phyloP scores from a whole-genome alignment of 2,888 invertebrate genomes.

The Rosalia funebris region DNA sequence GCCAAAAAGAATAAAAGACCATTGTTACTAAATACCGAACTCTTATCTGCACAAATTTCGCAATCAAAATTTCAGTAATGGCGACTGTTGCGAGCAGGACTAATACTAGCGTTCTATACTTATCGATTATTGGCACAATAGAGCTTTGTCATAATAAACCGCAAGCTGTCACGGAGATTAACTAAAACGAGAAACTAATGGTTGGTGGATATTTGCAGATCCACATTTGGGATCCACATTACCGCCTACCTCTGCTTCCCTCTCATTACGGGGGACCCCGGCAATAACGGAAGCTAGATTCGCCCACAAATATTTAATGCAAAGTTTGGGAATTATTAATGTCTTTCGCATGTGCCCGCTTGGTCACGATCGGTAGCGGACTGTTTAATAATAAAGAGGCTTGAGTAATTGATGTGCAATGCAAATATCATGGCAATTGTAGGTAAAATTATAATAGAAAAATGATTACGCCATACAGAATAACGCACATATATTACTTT shows the following conservation, averaged over 20 bases:
- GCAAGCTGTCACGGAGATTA: constrained; percentile 16
- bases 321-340: background rate
- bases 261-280: background rate
- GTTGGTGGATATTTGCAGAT: constrained; percentile 16
- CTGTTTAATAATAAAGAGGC: too few species aligned
- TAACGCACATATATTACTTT: too few species aligned
- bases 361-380: too few species aligned
- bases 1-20: too few species aligned
- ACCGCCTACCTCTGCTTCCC: constrained; percentile 1
- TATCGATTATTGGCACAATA: constrained; percentile 9
- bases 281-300: constrained; percentile 4
- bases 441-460: too few species aligned
- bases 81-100: background rate
- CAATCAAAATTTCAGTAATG: too few species aligned
- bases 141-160: constrained; percentile 20
- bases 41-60: too few species aligned
- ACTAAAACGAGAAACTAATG: constrained; percentile 24
- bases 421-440: too few species aligned
- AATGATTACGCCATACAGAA: too few species aligned
- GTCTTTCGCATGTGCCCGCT: too few species aligned
- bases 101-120: background rate
- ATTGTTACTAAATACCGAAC: too few species aligned
- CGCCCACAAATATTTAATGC: constrained; percentile 6
- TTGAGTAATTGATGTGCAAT: too few species aligned
- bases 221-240: constrained; percentile 9